Conservation (phyloP, 2,113 vertebrate species). For the Alectura lathami region DNA sequence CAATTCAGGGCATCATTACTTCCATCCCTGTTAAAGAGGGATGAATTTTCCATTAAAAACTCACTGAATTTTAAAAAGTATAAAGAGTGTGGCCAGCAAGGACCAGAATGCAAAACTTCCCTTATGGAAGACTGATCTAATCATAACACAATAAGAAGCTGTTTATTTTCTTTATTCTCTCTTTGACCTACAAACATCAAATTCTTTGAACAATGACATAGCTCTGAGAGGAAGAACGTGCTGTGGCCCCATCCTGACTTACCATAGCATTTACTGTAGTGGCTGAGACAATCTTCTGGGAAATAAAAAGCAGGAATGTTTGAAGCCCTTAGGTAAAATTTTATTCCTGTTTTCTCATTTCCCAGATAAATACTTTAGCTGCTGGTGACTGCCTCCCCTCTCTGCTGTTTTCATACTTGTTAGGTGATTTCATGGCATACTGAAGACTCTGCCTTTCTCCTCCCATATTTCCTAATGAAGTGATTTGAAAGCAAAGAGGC, state of each 20-base stretch:
- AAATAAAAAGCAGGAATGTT: slow-evolving; percentile 16
- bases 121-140: neutral
- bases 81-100: neutral
- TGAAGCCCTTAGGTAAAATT: neutral
- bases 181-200: neutral
- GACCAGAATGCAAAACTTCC: neutral
- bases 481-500: neutral
- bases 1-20: neutral
- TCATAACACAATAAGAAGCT: neutral
- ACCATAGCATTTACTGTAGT: neutral
- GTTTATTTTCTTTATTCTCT: neutral
- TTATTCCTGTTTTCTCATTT: slow-evolving; percentile 12
- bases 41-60: neutral
- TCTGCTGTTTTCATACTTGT: neutral
- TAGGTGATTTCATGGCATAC: neutral
- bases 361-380: neutral
- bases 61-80: neutral
- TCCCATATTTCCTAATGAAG: neutral
- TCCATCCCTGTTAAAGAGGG: neutral
- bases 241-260: neutral
- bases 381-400: neutral
- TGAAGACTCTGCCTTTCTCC: neutral
- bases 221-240: neutral
- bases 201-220: neutral
- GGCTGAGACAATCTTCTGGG: neutral